Conservation (phyloP, 2,888 invertebrate genomes). For the Drosophila kokeensis region DNA sequence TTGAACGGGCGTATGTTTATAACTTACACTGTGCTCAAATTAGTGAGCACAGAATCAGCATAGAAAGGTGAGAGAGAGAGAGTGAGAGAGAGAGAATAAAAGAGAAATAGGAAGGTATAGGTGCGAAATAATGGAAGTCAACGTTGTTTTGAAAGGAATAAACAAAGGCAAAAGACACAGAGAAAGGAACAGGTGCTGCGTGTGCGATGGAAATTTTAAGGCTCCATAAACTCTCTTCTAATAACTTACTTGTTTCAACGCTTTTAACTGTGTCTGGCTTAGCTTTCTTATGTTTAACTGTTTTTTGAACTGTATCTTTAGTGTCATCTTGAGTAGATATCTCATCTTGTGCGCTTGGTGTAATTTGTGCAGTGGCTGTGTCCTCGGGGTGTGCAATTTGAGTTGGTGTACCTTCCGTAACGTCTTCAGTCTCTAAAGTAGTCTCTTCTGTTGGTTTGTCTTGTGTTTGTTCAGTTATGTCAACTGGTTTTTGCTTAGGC, state of each 20-base stretch:
- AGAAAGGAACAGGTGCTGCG: slow-evolving; percentile 60
- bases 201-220: slow-evolving; percentile 55
- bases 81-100: slow-evolving; percentile 36
- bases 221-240: slow-evolving; percentile 69
- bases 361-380: slow-evolving; percentile 85
- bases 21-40: slow-evolving; percentile 28
- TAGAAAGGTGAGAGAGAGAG: slow-evolving; percentile 17
- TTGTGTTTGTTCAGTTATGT: slow-evolving; percentile 60
- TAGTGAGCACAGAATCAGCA: slow-evolving; percentile 25
- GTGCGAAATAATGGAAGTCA: slow-evolving; percentile 56
- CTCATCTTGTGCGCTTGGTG: slow-evolving; percentile 83
- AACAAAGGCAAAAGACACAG: slow-evolving; percentile 66
- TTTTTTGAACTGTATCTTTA: slow-evolving; percentile 84
- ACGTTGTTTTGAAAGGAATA: slow-evolving; percentile 53
- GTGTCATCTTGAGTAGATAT: slow-evolving; percentile 82
- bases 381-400: slow-evolving; percentile 81
- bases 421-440: slow-evolving; percentile 59
- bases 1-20: slow-evolving; percentile 11
- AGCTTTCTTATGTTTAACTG: slow-evolving; percentile 85
- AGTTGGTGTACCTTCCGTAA: slow-evolving; percentile 63
- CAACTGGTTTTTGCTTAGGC: slow-evolving; percentile 60
- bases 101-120: slow-evolving; percentile 39
- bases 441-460: slow-evolving; percentile 73
- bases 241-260: slow-evolving; percentile 85
- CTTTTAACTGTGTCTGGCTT: slow-evolving; percentile 78